Percentiles rank a stretch among this genome's conserved stretches.
These are phyloP conservation scores for Australoheros facetus DNA, from an alignment of 2,797 vertebrate species.

Conservation along the genomic window DNA sequence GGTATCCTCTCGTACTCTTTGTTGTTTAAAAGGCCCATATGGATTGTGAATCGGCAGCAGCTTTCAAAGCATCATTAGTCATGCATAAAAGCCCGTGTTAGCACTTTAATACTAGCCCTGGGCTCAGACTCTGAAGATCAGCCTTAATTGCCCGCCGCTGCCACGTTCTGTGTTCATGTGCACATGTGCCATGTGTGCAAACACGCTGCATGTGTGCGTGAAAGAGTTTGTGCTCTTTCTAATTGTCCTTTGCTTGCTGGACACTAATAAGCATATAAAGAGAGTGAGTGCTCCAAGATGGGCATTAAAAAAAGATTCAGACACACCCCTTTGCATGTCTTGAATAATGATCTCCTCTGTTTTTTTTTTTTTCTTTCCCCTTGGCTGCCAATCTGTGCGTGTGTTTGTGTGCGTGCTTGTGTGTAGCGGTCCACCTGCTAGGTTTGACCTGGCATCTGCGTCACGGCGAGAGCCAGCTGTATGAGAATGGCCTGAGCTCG, in stretches of 20 bases:
- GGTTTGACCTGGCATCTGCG: slow-evolving; percentile 97
- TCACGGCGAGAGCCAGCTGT: slow-evolving; percentile 91
- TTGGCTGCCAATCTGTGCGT: slow-evolving; percentile 15
- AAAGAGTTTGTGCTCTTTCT: slow-evolving; percentile 24
- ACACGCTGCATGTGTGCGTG: neutral
- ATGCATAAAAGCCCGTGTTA: slow-evolving; percentile 82
- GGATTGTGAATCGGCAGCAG: slow-evolving; percentile 77
- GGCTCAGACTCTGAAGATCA: slow-evolving; percentile 76
- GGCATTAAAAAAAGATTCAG: slow-evolving; percentile 61
- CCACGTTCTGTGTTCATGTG: slow-evolving; percentile 45
- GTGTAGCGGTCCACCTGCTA: slow-evolving; percentile 93
- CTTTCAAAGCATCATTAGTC: slow-evolving; percentile 82
- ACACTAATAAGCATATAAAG: slow-evolving; percentile 72
- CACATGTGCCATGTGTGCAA: neutral
- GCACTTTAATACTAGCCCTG: slow-evolving; percentile 75
- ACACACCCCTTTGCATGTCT: slow-evolving; percentile 49
- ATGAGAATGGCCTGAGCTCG: slow-evolving; percentile 93
- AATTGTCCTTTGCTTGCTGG: slow-evolving; percentile 62
- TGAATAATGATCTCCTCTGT: slow-evolving; percentile 66
- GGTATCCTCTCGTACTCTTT: slow-evolving; percentile 69
- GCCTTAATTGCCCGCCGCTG: slow-evolving; percentile 79
- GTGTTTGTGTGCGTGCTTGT: slow-evolving; percentile 24
- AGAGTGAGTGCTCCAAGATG: slow-evolving; percentile 56
- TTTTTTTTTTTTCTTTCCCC: slow-evolving; percentile 17
- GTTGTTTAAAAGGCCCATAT: slow-evolving; percentile 82